Evolutionary conservation across 2,797 vertebrate species (phyloP).

Genomic region (Gymnothorax reevesii): DNA sequence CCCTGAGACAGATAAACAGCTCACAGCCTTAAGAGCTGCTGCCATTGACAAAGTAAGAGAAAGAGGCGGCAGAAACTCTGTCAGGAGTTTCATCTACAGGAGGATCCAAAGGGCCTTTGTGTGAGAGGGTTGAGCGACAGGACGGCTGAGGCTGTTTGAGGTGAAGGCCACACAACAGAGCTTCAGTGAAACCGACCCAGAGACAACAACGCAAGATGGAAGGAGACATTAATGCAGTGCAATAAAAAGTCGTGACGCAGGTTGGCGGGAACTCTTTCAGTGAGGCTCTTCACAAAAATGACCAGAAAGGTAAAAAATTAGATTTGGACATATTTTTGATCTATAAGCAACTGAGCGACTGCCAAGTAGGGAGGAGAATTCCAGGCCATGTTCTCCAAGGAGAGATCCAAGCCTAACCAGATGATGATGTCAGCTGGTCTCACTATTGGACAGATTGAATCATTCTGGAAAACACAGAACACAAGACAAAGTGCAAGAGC

Average conservation of each 20-base stretch:
- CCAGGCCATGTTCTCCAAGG: neutral
- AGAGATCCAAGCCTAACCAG: neutral
- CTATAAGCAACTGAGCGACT: neutral
- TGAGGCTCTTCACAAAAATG: neutral
- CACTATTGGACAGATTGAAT: neutral
- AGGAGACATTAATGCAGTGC: neutral
- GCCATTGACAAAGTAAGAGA: slow-evolving; percentile 3
- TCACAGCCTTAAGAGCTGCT: neutral
- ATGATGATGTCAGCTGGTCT: neutral
- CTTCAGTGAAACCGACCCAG: neutral
- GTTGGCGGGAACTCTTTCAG: neutral
- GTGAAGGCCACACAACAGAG: slow-evolving; percentile 5
- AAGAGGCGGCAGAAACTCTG: neutral
- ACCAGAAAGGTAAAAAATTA: neutral
- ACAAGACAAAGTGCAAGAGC: neutral
- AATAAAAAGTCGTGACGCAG: neutral
- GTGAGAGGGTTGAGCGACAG: neutral
- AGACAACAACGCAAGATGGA: neutral
- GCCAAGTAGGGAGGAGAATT: neutral
- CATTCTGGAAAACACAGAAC: neutral
- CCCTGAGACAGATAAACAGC: neutral
- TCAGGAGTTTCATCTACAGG: neutral
- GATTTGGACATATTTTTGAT: neutral
- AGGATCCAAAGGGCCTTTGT: slow-evolving; percentile 8
- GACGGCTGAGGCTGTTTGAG: neutral